phyloP scores from a whole-genome alignment of 2,113 vertebrate species.

The Tangachromis dhanisi region DNA sequence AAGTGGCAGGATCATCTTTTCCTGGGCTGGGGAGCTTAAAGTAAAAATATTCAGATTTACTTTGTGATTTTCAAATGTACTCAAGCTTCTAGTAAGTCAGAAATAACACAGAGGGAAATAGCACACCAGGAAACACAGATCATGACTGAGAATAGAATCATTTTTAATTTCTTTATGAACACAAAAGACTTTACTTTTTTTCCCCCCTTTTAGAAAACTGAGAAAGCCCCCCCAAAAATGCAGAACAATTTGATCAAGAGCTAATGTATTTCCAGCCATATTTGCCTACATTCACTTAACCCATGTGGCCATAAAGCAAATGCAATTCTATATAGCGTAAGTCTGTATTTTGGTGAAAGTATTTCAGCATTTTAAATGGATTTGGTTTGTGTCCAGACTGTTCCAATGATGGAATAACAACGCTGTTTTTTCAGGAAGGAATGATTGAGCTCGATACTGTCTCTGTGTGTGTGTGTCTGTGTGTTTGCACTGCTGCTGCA shows the following conservation, averaged over 20 bases:
- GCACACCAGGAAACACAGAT: not conserved
- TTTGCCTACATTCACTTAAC: conserved; percentile 46
- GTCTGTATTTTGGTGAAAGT: conserved; percentile 37
- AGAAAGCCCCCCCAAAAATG: not conserved
- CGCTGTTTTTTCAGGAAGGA: conserved; percentile 46
- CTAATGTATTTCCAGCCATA: conserved; percentile 16
- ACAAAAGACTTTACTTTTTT: not conserved
- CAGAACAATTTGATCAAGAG: not conserved
- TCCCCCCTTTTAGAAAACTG: fast-evolving
- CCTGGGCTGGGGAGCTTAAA: conserved; percentile 36
- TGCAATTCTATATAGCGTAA: conserved; percentile 17
- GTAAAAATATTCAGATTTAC: conserved; percentile 48
- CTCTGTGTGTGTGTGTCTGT: not conserved
- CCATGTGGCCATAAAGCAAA: conserved; percentile 45
- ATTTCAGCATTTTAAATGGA: conserved; percentile 55
- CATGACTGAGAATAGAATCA: not conserved
- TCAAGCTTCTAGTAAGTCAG: conserved; percentile 45
- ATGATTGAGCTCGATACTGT: conserved; percentile 52
- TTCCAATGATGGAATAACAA: conserved; percentile 60
- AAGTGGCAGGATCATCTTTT: conserved; percentile 56
- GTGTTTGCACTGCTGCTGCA: not conserved
- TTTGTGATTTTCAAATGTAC: conserved; percentile 34
- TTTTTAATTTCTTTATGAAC: not conserved
- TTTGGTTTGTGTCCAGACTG: conserved; percentile 54
- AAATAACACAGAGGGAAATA: not conserved